Evolutionary conservation across 2,113 vertebrate species (phyloP).

Genomic region (Microtus pennsylvanicus): DNA sequence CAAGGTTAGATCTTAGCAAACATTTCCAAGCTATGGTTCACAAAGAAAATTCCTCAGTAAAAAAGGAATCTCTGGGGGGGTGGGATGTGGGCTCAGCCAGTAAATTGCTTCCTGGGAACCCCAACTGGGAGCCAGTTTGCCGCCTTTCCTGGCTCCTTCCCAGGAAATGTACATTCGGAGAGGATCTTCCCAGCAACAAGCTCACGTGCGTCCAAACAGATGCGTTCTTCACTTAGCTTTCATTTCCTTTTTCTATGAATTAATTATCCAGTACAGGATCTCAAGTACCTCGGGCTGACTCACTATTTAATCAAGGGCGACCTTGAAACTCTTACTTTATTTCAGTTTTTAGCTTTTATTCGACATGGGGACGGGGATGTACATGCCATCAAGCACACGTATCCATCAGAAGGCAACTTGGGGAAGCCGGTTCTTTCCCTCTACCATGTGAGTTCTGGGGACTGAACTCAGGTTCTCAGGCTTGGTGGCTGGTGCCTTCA

Average conservation of each 20-base stretch:
- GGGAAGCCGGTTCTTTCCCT: neutral
- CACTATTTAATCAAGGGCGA: neutral
- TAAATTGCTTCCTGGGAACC: no score
- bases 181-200: neutral
- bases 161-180: neutral
- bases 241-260: neutral
- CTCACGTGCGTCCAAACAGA: neutral
- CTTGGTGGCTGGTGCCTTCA: no score
- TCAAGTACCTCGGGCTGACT: neutral
- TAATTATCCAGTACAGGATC: neutral
- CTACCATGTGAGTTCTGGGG: no score
- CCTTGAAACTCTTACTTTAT: neutral
- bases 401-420: neutral
- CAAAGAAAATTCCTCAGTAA: neutral
- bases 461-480: neutral
- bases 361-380: neutral
- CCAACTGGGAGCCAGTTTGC: neutral
- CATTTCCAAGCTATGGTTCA: neutral
- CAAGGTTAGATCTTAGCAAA: conserved; percentile 1
- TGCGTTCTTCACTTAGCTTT: neutral
- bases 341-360: neutral
- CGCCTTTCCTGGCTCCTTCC: neutral
- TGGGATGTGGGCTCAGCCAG: neutral
- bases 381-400: no score
- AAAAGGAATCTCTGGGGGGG: neutral